Conservation (phyloP, 2,797 vertebrate species). For the Novumbra hubbsi region DNA sequence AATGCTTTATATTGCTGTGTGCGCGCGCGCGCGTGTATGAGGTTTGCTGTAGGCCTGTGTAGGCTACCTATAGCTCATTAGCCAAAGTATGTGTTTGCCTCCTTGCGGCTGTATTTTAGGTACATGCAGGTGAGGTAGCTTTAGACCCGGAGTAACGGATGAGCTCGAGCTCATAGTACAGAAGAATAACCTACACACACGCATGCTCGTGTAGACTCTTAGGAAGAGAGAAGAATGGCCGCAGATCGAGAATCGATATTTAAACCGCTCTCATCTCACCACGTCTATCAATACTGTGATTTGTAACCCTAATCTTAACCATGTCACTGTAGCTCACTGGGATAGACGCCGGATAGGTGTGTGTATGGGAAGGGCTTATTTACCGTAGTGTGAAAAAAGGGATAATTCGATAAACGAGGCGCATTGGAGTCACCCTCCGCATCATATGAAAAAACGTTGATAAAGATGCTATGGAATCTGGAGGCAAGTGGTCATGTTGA, state of each 20-base stretch:
- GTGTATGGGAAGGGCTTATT: conserved; percentile 25
- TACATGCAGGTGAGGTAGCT: conserved; percentile 41
- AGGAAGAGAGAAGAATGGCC: conserved; percentile 54
- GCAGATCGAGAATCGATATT: conserved; percentile 73
- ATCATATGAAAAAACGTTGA: not conserved
- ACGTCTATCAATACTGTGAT: conserved; percentile 63
- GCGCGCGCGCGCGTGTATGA: not conserved
- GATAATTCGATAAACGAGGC: conserved; percentile 12
- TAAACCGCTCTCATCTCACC: conserved; percentile 72
- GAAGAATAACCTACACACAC: conserved; percentile 48
- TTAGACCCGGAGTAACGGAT: conserved; percentile 15
- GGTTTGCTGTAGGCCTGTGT: not conserved
- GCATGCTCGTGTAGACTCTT: not conserved
- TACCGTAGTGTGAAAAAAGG: not conserved
- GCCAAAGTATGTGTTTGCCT: not conserved
- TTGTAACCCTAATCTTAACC: conserved; percentile 30
- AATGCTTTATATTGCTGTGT: conserved; percentile 6
- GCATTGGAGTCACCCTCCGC: conserved; percentile 19
- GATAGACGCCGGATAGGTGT: conserved; percentile 19
- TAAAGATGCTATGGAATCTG: conserved; percentile 3
- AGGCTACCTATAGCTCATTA: not conserved
- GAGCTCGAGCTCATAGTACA: conserved; percentile 19
- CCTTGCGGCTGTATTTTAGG: not conserved
- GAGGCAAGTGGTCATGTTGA: conserved; percentile 13
- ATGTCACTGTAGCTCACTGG: conserved; percentile 1